phyloP scores from a whole-genome alignment of 2,113 vertebrate species.

The Xenopus tropicalis region UCB_Xtro_10.0 CM004443.2:35495001-35495500 shows the following conservation, averaged over 20 bases:
- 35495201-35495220: slow-evolving; percentile 64
- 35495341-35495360: too few species aligned
- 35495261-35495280: slow-evolving; percentile 12
- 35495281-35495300: too few species aligned
- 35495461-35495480: too few species aligned
- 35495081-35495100: slow-evolving; percentile 47
- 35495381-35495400: too few species aligned
- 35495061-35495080: slow-evolving; percentile 40
- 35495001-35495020: slow-evolving; percentile 9
- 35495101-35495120: slow-evolving; percentile 54
- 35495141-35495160: slow-evolving; percentile 70
- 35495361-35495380: too few species aligned
- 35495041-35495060: slow-evolving; percentile 50
- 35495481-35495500: too few species aligned
- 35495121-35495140: slow-evolving; percentile 52
- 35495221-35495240: slow-evolving; percentile 75
- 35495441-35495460: too few species aligned
- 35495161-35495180: slow-evolving; percentile 69
- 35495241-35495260: slow-evolving; percentile 22
- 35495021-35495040: slow-evolving; percentile 43
- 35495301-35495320: too few species aligned
- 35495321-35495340: too few species aligned
- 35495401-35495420: too few species aligned
- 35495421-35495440: too few species aligned
- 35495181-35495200: slow-evolving; percentile 68